phyloP scores from a whole-genome alignment of 2,888 invertebrate species.

The Cyclophora punctaria region DNA sequence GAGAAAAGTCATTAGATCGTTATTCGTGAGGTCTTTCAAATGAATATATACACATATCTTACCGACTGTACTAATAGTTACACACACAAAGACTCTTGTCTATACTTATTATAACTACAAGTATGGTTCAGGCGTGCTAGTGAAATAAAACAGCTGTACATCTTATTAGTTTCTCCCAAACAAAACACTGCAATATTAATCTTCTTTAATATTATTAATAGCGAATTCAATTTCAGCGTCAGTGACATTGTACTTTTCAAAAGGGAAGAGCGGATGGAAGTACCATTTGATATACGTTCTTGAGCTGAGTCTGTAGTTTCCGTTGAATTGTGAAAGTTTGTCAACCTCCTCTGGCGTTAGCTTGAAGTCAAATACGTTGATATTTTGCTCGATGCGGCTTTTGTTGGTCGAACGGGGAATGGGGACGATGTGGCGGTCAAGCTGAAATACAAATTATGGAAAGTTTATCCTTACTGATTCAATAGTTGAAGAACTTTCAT shows the following conservation, averaged over 20 bases:
- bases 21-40: no score
- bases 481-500: slow-evolving; percentile 1
- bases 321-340: slow-evolving; percentile 68
- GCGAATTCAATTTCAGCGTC: slow-evolving; percentile 42
- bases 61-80: no score
- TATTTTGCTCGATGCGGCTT: slow-evolving; percentile 70
- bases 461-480: no score
- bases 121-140: no score
- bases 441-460: slow-evolving; percentile 37
- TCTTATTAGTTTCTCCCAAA: no score
- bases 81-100: no score
- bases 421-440: slow-evolving; percentile 72
- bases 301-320: slow-evolving; percentile 52
- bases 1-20: no score
- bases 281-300: slow-evolving; percentile 44
- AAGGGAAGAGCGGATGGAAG: slow-evolving; percentile 54
- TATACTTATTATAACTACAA: no score
- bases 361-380: slow-evolving; percentile 74
- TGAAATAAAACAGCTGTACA: no score
- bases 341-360: slow-evolving; percentile 66
- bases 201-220: slow-evolving; percentile 49
- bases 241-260: slow-evolving; percentile 55
- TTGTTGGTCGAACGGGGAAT: slow-evolving; percentile 77
- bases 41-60: no score
- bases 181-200: slow-evolving; percentile 25